Conservation (phyloP, 2,797 vertebrate genomes). For the Astyanax mexicanus region DNA sequence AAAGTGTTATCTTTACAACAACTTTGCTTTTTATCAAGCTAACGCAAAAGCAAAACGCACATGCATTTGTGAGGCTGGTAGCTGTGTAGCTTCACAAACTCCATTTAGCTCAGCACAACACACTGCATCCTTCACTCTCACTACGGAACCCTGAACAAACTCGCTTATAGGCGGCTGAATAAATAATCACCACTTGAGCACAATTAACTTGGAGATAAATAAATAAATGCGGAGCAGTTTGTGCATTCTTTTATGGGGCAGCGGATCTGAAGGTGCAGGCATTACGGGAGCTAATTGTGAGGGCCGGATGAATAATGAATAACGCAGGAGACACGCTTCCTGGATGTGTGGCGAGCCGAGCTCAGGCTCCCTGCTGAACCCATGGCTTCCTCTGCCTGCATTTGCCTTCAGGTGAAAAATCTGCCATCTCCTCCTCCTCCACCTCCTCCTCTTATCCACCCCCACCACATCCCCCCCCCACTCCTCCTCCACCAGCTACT, state of each 20-base stretch:
- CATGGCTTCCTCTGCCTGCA: constrained; percentile 70
- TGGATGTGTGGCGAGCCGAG: constrained; percentile 73
- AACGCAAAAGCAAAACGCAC: background rate
- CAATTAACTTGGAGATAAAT: constrained; percentile 57
- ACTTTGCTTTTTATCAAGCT: too few species aligned
- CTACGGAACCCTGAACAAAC: constrained; percentile 77
- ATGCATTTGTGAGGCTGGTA: too few species aligned
- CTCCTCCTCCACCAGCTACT: background rate
- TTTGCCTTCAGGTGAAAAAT: constrained; percentile 82
- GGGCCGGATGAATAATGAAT: constrained; percentile 84
- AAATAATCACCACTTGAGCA: constrained; percentile 36
- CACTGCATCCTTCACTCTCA: constrained; percentile 55
- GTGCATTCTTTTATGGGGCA: constrained; percentile 76
- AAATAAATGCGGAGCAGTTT: constrained; percentile 67
- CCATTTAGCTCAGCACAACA: constrained; percentile 31
- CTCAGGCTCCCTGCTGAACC: constrained; percentile 70
- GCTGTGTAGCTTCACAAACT: constrained; percentile 25
- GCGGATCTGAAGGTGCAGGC: constrained; percentile 71
- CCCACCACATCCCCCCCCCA: background rate
- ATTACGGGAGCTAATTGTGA: constrained; percentile 81
- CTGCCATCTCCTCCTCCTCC: constrained; percentile 65
- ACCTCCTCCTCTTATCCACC: background rate
- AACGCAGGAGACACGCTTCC: constrained; percentile 78
- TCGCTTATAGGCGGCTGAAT: constrained; percentile 57
- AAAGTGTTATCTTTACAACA: too few species aligned